Conservation (phyloP, 1,140 invertebrate genomes). For the Pissodes strobi region DNA sequence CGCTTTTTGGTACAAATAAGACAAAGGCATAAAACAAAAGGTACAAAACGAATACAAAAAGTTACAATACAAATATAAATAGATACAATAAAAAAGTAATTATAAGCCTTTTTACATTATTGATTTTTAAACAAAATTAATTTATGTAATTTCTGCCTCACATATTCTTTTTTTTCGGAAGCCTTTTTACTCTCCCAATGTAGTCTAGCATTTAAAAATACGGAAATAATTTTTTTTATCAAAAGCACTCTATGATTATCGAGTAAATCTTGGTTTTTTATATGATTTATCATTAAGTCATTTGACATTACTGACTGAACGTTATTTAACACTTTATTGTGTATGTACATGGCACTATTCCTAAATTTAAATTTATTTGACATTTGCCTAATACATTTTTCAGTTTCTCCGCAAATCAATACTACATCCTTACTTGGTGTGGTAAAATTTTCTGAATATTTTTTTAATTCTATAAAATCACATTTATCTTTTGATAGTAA, state of each 20-base stretch:
- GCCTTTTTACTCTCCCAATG: neutral
- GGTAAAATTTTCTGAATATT: neutral
- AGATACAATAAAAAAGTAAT: too few species aligned
- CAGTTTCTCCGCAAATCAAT: neutral
- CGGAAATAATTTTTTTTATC: neutral
- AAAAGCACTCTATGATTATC: neutral
- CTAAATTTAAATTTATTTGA: too few species aligned
- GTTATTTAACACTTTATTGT: neutral
- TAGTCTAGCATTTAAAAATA: neutral
- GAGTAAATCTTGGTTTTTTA: neutral
- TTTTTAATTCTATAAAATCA: neutral
- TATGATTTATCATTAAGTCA: neutral
- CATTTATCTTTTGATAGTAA: too few species aligned
- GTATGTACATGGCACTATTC: too few species aligned
- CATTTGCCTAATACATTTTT: neutral
- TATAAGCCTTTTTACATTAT: too few species aligned
- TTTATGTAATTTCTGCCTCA: neutral
- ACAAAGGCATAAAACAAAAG: too few species aligned
- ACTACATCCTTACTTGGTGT: neutral
- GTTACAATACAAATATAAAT: too few species aligned
- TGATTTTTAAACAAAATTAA: conserved; percentile 5
- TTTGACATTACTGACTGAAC: neutral
- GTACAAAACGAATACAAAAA: too few species aligned
- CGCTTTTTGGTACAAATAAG: too few species aligned
- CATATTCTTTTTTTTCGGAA: neutral